Percentiles rank a stretch among this genome's conserved stretches.
phyloP scores from a whole-genome alignment of 2,888 invertebrate genomes.

The Dynastes grantii region DNA sequence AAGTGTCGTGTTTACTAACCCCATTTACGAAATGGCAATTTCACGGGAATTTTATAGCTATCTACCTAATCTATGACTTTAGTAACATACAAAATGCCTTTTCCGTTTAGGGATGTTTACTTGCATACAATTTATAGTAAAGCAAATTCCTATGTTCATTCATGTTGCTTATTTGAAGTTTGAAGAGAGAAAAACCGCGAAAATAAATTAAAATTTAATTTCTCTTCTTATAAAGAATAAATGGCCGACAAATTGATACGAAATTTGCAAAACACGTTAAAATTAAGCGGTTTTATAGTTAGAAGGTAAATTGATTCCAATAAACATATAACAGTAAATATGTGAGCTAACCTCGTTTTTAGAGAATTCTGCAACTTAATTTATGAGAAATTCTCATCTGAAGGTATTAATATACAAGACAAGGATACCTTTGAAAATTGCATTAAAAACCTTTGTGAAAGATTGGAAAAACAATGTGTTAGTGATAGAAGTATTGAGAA shows the following conservation, averaged over 20 bases:
- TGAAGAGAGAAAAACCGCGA: constrained; percentile 36
- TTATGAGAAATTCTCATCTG: constrained; percentile 76
- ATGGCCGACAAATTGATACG: constrained; percentile 72
- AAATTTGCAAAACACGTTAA: constrained; percentile 80
- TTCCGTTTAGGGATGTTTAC: no score
- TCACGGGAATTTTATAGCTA: no score
- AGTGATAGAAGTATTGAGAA: constrained; percentile 82
- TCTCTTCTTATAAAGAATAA: constrained; percentile 4
- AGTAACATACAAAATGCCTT: no score
- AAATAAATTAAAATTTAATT: constrained; percentile 21
- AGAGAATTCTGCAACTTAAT: constrained; percentile 84
- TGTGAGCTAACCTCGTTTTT: constrained; percentile 51
- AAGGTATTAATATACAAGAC: constrained; percentile 71
- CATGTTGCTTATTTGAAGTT: neutral
- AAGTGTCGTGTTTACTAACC: no score
- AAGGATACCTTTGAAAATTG: constrained; percentile 78
- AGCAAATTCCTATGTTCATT: no score
- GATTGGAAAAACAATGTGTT: constrained; percentile 85
- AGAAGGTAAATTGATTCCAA: constrained; percentile 70
- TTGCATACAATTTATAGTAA: no score
- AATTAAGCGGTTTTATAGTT: constrained; percentile 83
- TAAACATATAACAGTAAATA: neutral
- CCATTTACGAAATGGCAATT: no score
- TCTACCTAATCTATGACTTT: no score
- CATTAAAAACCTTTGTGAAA: constrained; percentile 84